Percentiles rank a stretch among this genome's conserved stretches.
Evolutionary conservation across 2,797 vertebrate species (phyloP).

Genomic region (Rhinophrynus dorsalis): DNA sequence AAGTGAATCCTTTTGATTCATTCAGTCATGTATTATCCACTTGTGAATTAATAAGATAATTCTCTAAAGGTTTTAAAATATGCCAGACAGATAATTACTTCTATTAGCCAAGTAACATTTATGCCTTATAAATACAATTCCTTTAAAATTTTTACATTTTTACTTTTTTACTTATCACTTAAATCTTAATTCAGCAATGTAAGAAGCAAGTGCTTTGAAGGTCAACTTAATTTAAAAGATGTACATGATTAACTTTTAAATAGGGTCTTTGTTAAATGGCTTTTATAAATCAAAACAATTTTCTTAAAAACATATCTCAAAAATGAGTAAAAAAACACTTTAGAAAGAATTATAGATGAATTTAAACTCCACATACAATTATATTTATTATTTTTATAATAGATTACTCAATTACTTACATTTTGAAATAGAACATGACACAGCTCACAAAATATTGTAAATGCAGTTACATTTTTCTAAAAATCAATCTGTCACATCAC

Average conservation of each 20-base stretch:
- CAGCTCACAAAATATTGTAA: too few relatives aligned
- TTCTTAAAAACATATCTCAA: neutral
- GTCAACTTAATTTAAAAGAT: neutral
- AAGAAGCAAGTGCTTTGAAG: conserved; percentile 1
- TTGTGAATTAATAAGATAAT: conserved; percentile 64
- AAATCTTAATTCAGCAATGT: conserved; percentile 64
- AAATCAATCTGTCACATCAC: too few relatives aligned
- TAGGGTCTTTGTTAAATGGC: neutral
- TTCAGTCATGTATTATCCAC: conserved; percentile 72
- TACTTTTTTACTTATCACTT: conserved; percentile 60
- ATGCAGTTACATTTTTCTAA: too few relatives aligned
- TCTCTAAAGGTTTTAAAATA: conserved; percentile 56
- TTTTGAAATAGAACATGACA: too few relatives aligned
- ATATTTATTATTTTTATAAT: too few relatives aligned
- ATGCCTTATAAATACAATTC: conserved; percentile 65
- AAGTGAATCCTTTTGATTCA: conserved; percentile 65
- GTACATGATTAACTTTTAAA: neutral
- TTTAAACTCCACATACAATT: too few relatives aligned
- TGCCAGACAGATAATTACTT: conserved; percentile 66
- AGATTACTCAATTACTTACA: too few relatives aligned
- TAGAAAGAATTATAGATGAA: too few relatives aligned
- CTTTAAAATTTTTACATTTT: conserved; percentile 63
- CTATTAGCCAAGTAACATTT: conserved; percentile 63
- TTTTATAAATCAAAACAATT: neutral
- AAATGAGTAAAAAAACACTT: neutral